Percentiles rank a stretch among this genome's conserved stretches.
Evolutionary conservation across 2,888 invertebrate genomes (phyloP).

Genomic region (Carterocephalus palaemon): DNA sequence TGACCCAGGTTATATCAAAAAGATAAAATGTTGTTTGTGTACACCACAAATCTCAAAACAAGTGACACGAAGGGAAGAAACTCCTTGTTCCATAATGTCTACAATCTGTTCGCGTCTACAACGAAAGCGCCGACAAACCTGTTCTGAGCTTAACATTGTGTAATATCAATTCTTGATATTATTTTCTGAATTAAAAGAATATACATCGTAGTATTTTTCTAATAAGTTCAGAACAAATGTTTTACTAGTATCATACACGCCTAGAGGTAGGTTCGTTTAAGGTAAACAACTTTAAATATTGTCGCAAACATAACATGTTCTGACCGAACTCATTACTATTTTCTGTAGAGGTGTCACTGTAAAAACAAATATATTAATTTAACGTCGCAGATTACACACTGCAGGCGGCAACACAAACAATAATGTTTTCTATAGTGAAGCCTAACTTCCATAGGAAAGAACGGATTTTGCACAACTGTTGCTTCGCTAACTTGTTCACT

Average conservation of each 20-base stretch:
- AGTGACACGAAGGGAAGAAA: not conserved
- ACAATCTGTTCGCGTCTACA: constrained; percentile 2
- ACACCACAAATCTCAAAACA: constrained; percentile 4
- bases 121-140: not conserved
- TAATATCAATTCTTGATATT: constrained; percentile 20
- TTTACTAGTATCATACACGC: constrained; percentile 56
- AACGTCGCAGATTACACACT: constrained; percentile 53
- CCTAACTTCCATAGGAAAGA: too few relatives aligned
- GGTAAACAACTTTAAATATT: constrained; percentile 71
- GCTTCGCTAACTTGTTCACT: too few relatives aligned
- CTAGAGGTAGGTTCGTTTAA: constrained; percentile 67
- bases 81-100: not conserved
- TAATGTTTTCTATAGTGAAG: constrained; percentile 4
- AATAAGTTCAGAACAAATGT: constrained; percentile 12
- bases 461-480: too few relatives aligned
- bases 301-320: constrained; percentile 72
- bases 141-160: constrained; percentile 16
- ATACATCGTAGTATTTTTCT: constrained; percentile 12
- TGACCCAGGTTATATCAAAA: constrained; percentile 11
- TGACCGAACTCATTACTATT: constrained; percentile 65
- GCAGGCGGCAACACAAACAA: constrained; percentile 42
- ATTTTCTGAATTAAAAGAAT: constrained; percentile 6
- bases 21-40: constrained; percentile 2
- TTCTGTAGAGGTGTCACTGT: constrained; percentile 76
- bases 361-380: constrained; percentile 76